These are phyloP conservation scores for Salvelinus alpinus DNA, from an alignment of 2,113 vertebrate genomes.

Conservation along the genomic window DNA sequence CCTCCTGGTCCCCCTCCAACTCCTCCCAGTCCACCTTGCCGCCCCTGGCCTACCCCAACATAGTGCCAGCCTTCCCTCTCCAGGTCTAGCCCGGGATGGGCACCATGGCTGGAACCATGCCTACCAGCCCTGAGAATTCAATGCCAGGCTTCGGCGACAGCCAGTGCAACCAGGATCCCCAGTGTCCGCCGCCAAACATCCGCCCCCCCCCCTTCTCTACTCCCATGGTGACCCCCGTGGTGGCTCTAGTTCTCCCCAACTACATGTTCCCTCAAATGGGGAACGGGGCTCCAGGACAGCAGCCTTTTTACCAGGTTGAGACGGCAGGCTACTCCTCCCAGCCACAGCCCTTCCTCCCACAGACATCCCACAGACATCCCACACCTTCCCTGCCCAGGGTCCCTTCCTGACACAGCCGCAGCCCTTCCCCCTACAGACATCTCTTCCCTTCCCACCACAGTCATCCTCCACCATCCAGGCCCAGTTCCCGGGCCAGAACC, in stretches of 20 bases:
- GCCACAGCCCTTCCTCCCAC: constrained; percentile 19
- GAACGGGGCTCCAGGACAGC: constrained; percentile 54
- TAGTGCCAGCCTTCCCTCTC: constrained; percentile 82
- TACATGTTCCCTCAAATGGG: constrained; percentile 76
- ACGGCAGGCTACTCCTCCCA: constrained; percentile 60
- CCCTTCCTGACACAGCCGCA: constrained; percentile 58
- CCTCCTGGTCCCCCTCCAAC: constrained; percentile 84
- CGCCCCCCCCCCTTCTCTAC: constrained; percentile 71
- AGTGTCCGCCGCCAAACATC: constrained; percentile 49
- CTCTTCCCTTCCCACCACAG: constrained; percentile 39
- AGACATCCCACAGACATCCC: not conserved
- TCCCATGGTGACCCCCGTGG: constrained; percentile 79
- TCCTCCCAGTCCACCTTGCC: constrained; percentile 81
- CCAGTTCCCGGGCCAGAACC: constrained; percentile 51
- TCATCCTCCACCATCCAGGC: constrained; percentile 47
- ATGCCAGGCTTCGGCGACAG: constrained; percentile 64
- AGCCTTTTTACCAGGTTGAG: constrained; percentile 64
- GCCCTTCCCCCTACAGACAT: constrained; percentile 12
- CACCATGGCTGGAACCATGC: constrained; percentile 38
- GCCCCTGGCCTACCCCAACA: constrained; percentile 74
- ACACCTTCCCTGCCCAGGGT: constrained; percentile 12
- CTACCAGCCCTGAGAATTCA: constrained; percentile 48
- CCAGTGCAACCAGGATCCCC: constrained; percentile 59
- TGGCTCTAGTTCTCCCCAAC: constrained; percentile 86
- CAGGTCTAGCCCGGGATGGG: constrained; percentile 77